These are phyloP conservation scores for Calcarius lapponicus DNA, from an alignment of 2,797 vertebrate genomes.

Conservation along the genomic window DNA sequence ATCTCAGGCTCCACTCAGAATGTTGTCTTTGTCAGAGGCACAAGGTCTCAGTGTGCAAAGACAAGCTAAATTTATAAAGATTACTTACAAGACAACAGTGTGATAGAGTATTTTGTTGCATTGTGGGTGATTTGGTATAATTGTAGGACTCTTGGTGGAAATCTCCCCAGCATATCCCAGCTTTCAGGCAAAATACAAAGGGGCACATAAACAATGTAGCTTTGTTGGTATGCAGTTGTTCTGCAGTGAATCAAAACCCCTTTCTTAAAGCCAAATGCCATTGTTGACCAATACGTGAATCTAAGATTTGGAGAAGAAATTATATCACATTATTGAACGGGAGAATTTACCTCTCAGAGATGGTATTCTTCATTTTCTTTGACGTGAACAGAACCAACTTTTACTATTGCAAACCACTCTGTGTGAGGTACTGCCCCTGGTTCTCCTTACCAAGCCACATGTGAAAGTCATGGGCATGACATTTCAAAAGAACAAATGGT, in stretches of 20 bases:
- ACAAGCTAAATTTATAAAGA: slow-evolving; percentile 54
- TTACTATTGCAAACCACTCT: background rate
- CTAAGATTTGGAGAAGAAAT: background rate
- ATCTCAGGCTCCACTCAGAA: background rate
- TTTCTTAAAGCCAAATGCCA: background rate
- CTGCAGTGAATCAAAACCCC: slow-evolving; percentile 26
- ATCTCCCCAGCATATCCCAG: slow-evolving; percentile 24
- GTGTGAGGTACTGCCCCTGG: background rate
- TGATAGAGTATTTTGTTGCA: slow-evolving; percentile 36
- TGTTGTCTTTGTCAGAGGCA: slow-evolving; percentile 52
- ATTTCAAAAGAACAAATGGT: background rate
- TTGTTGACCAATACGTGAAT: background rate
- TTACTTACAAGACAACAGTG: slow-evolving; percentile 9
- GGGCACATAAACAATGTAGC: slow-evolving; percentile 1
- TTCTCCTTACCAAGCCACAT: background rate
- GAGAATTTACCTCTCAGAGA: background rate
- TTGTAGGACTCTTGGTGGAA: slow-evolving; percentile 48
- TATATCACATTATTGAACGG: background rate
- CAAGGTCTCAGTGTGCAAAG: slow-evolving; percentile 56
- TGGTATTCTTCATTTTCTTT: background rate
- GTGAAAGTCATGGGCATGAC: background rate
- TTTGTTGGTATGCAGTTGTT: slow-evolving; percentile 51
- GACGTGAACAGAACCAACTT: background rate
- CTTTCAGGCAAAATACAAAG: slow-evolving; percentile 16
- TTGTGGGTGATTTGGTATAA: slow-evolving; percentile 58